A percentile compares a stretch with the other conserved stretches of the same genome.
These are phyloP conservation scores for Tholera decimalis DNA, from an alignment of 2,888 invertebrate genomes.

Conservation along the genomic window DNA sequence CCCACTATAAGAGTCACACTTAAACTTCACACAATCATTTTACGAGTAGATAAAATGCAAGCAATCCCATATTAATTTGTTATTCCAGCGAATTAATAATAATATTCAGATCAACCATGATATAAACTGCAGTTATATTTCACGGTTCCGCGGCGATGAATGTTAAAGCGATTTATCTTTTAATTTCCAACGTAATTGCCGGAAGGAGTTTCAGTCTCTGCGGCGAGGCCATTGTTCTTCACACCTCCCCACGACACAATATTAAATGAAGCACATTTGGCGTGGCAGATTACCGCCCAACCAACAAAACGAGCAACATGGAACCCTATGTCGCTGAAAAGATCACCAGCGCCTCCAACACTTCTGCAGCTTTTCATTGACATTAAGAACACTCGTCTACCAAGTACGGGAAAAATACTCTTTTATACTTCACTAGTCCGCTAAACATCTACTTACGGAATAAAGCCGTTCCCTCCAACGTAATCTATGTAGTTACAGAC, in stretches of 20 bases:
- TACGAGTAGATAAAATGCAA: slow-evolving; percentile 7
- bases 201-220: slow-evolving; percentile 41
- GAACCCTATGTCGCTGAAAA: slow-evolving; percentile 74
- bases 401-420: slow-evolving; percentile 65
- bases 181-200: slow-evolving; percentile 37
- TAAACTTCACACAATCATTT: slow-evolving; percentile 17
- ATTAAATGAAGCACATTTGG: slow-evolving; percentile 27
- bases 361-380: slow-evolving; percentile 65
- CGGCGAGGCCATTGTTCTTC: slow-evolving; percentile 48
- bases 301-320: slow-evolving; percentile 61
- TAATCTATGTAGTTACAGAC: slow-evolving; percentile 57
- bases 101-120: slow-evolving; percentile 23
- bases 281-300: slow-evolving; percentile 31
- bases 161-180: slow-evolving; percentile 38
- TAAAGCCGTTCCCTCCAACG: slow-evolving; percentile 32
- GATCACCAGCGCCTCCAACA: slow-evolving; percentile 71
- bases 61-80: slow-evolving; percentile 15
- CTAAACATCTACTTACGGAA: slow-evolving; percentile 48
- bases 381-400: slow-evolving; percentile 70
- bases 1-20: not conserved
- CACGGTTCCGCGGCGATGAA: slow-evolving; percentile 25
- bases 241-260: slow-evolving; percentile 40
- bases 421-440: slow-evolving; percentile 53
- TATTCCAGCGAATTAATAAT: slow-evolving; percentile 29
- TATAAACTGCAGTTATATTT: slow-evolving; percentile 32